Conservation (phyloP, 2,888 invertebrate species). For the Asteroscopus sphinx region DNA sequence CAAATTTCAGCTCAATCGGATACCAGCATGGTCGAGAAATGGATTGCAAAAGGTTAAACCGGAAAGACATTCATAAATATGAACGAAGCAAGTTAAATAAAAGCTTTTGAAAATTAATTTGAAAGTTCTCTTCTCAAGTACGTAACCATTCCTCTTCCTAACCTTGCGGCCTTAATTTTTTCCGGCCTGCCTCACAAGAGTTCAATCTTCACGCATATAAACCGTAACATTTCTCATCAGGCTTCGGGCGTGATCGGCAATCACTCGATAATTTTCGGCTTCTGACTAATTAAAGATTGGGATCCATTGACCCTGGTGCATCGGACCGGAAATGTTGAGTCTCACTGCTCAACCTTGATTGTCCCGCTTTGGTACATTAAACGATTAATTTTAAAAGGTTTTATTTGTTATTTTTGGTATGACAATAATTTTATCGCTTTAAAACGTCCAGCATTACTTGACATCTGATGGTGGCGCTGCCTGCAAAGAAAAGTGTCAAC, state of each 20-base stretch:
- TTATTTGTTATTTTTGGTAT: conserved; percentile 8
- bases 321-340: conserved; percentile 48
- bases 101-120: too few species aligned
- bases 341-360: conserved; percentile 23
- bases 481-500: background rate
- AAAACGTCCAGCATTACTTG: background rate
- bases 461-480: background rate
- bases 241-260: conserved; percentile 34
- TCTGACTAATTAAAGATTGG: conserved; percentile 55
- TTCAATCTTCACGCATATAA: conserved; percentile 49
- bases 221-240: conserved; percentile 49
- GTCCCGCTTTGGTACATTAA: conserved; percentile 18
- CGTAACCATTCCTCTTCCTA: background rate
- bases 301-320: conserved; percentile 49
- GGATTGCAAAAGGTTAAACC: too few species aligned
- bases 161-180: conserved; percentile 7
- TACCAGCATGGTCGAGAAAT: too few species aligned
- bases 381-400: background rate
- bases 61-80: too few species aligned
- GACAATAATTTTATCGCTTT: background rate
- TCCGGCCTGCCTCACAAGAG: conserved; percentile 11
- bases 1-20: too few species aligned
- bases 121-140: background rate
- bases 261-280: conserved; percentile 45
- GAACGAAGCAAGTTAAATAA: too few species aligned